These are phyloP conservation scores for Enoplosus armatus DNA, from an alignment of 2,797 vertebrate genomes.

Conservation along the genomic window DNA sequence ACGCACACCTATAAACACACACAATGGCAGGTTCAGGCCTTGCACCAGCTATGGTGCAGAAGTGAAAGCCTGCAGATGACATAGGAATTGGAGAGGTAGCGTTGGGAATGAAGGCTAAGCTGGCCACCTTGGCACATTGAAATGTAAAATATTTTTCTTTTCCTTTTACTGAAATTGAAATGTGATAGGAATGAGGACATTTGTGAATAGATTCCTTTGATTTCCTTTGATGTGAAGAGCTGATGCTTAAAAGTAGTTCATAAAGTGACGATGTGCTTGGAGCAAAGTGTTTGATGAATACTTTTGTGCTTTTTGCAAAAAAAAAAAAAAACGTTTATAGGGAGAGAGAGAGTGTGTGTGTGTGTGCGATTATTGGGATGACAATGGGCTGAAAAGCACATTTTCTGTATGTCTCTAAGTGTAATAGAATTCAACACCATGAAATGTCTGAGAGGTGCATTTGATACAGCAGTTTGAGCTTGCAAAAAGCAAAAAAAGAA, in stretches of 20 bases:
- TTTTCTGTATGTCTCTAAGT: not conserved
- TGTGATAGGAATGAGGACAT: constrained; percentile 20
- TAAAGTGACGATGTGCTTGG: constrained; percentile 34
- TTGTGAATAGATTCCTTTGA: constrained; percentile 32
- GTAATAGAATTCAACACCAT: constrained; percentile 21
- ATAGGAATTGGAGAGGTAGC: not conserved
- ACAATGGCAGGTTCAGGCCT: not conserved
- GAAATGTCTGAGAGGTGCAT: not conserved
- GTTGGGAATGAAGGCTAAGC: not conserved
- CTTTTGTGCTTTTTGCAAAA: constrained; percentile 21
- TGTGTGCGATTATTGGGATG: not conserved
- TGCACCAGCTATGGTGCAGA: not conserved
- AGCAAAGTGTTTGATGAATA: constrained; percentile 40
- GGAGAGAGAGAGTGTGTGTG: not conserved
- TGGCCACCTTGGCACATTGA: not conserved
- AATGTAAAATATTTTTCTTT: constrained; percentile 4
- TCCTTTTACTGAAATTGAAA: constrained; percentile 30
- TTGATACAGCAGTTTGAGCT: constrained; percentile 14
- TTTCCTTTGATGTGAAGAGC: constrained; percentile 41
- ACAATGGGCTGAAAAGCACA: constrained; percentile 8
- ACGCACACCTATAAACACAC: not conserved
- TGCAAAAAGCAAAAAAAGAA: constrained; percentile 11
- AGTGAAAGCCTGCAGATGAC: constrained; percentile 19
- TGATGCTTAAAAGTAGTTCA: constrained; percentile 35
- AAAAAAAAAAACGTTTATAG: not conserved